These are phyloP conservation scores for Thumatha senex DNA, from an alignment of 2,888 invertebrate species.

Conservation along the genomic window DNA sequence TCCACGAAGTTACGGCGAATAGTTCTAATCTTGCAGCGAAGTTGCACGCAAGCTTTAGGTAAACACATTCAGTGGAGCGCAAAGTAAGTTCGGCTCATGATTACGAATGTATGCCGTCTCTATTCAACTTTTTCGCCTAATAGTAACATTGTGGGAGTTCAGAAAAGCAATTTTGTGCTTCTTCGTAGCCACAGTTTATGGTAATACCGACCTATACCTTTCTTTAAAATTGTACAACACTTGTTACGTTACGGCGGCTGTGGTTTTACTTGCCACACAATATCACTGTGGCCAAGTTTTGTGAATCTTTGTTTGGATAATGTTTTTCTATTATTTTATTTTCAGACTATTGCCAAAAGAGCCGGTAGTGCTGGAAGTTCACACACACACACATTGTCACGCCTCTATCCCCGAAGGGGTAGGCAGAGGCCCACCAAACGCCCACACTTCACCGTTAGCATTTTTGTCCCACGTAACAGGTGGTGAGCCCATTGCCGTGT, in stretches of 20 bases:
- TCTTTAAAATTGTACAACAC: constrained; percentile 77
- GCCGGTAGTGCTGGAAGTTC: constrained; percentile 14
- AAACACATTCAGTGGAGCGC: constrained; percentile 52
- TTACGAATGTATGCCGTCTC: constrained; percentile 58
- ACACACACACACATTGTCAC: too few relatives aligned
- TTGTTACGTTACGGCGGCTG: constrained; percentile 68
- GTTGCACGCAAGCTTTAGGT: constrained; percentile 54
- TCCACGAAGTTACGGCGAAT: constrained; percentile 67
- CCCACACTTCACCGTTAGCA: too few relatives aligned
- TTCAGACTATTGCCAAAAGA: background rate
- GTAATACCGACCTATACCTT: constrained; percentile 71
- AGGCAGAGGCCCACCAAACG: too few relatives aligned
- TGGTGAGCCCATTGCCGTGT: too few relatives aligned
- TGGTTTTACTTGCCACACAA: constrained; percentile 71
- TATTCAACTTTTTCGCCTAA: constrained; percentile 70
- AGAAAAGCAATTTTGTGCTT: constrained; percentile 77
- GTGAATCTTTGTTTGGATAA: constrained; percentile 68
- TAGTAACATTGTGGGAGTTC: constrained; percentile 76
- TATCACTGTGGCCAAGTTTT: constrained; percentile 58
- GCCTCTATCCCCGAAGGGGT: too few relatives aligned
- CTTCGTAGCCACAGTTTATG: constrained; percentile 70
- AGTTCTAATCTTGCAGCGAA: constrained; percentile 68
- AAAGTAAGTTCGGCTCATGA: constrained; percentile 46
- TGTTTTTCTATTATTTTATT: constrained; percentile 32
- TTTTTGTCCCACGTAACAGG: too few relatives aligned